Conservation (phyloP, 2,113 vertebrate species). For the Scatophagus argus region DNA sequence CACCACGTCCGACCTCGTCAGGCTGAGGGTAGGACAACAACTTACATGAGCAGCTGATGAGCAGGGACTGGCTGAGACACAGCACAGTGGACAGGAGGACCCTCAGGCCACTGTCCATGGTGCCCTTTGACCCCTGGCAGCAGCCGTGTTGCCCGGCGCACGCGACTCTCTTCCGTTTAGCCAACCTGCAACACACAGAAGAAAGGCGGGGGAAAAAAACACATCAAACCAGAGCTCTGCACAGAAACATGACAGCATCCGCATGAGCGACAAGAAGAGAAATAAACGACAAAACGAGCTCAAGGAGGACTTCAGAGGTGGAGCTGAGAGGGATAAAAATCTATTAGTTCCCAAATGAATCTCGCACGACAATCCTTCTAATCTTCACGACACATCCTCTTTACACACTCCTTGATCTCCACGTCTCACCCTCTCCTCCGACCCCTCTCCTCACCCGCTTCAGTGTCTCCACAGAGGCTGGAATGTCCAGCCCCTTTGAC, state of each 20-base stretch:
- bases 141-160: constrained; percentile 63
- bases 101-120: constrained; percentile 84
- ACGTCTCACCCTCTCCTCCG: constrained; percentile 54
- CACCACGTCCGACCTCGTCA: not conserved
- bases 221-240: constrained; percentile 21
- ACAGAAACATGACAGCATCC: not conserved
- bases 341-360: constrained; percentile 58
- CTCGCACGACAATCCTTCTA: constrained; percentile 59
- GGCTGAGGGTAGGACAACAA: not conserved
- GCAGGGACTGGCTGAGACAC: constrained; percentile 82
- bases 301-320: constrained; percentile 21
- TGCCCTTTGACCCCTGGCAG: constrained; percentile 75
- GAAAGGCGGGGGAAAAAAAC: constrained; percentile 20
- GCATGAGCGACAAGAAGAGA: not conserved
- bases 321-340: not conserved
- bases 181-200: constrained; percentile 73
- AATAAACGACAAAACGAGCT: constrained; percentile 22
- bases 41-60: constrained; percentile 84
- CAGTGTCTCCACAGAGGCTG: constrained; percentile 58
- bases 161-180: constrained; percentile 55
- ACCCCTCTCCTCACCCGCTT: constrained; percentile 68
- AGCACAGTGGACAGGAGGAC: constrained; percentile 84
- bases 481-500: constrained; percentile 60
- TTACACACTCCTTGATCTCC: constrained; percentile 78
- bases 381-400: constrained; percentile 76